Base-by-base conservation (phyloP, 2,888 invertebrate species). In the Ecliptopera silaceata region DNA sequence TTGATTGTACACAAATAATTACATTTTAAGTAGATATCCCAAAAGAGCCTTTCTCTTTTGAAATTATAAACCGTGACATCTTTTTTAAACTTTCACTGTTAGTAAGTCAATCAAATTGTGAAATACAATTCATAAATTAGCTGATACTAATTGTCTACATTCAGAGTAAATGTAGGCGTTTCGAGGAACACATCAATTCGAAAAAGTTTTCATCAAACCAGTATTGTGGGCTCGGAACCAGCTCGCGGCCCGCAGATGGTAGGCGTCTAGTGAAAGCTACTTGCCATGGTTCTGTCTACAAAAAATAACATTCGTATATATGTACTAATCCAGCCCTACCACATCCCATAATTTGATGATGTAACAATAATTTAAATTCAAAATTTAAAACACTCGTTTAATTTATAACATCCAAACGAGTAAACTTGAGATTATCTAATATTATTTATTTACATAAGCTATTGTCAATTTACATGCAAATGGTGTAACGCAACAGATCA, bases 21-120 rank as follows among this genome's bases (percentile, higher is more conserved):
- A 59, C 59, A 61, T 64, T 64, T 64, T 64, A 66, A 65, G 56
- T 66, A 69, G 70, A 67, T 69, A 76, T 74, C 72, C 36, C 69
- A 72, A 79, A 78, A 74, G 68, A 71, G 79, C 80, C 86, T 88
- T 87, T 90, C 88, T 84, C 88, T 80, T 76, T 81, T 71, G 70
- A 80, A 84, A 81, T 83, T 80, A 83, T 77, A 82, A 79, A 82
- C 82, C 88, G 86, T 89, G 82, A 86, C 84, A 82, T 78, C 77
- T 85, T 81, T 84, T 84, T 58, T 26, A n/a, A 41, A 86, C 90
- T 89, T 89, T 90, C 86, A 79, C 85, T 79, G 77, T 79, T 77
- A 78, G 78, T 76, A 73, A 82, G 79, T 83, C 86, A 86, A 86
- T 86, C 84, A 80, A 77, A 85, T 85, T 82, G 80, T 79, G 70